Evolutionary conservation across 2,888 invertebrate species (phyloP), one percentile per base, ranked within the genome.

Genomic region (Girardia tigrina): DNA sequence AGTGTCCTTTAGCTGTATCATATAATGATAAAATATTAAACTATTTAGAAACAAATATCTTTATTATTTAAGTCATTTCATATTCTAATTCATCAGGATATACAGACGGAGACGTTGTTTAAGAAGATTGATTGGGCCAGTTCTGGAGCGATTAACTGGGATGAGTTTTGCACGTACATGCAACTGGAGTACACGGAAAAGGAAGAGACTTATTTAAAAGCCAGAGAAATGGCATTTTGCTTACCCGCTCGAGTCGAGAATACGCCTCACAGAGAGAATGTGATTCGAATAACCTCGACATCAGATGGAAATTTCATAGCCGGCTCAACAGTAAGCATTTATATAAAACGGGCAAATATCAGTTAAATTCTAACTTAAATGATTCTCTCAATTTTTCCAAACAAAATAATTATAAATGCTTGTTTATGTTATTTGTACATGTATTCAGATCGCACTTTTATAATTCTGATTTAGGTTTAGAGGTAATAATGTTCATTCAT

Each of bases 91-190:
- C n/a, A n/a, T n/a, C 78, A 83, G 83, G 81, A 81, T 75, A 78
- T 79, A 23, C 83, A 83, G 78, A 82, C 70, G 2, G 70, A 71
- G 12, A 70, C 70, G 20, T 78, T 84, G 78, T 84, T 84, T 79
- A 82, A 82, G 79, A 84, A 83, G 79, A 84, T 84, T 42, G 84
- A 84, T 79, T 84, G 83, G 82, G 81, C 83, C 0, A 83, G 83
- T 0, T 81, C 83, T 75, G 83, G 83, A 0, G 77, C 79, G 6
- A 83, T 84, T 77, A 81, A 82, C 0, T 84, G 84, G 84, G 83
- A 84, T 79, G 84, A 84, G 78, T 84, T 84, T 79, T 84, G 84
- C 79, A 84, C 83, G 0, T 84, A 83, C 80, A 84, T 84, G 83
- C 84, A 84, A 79, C 80, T 84, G 72, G 83, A 84, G 77, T 84